Conservation (phyloP, 2,888 invertebrate species). For the Salticus scenicus region DNA sequence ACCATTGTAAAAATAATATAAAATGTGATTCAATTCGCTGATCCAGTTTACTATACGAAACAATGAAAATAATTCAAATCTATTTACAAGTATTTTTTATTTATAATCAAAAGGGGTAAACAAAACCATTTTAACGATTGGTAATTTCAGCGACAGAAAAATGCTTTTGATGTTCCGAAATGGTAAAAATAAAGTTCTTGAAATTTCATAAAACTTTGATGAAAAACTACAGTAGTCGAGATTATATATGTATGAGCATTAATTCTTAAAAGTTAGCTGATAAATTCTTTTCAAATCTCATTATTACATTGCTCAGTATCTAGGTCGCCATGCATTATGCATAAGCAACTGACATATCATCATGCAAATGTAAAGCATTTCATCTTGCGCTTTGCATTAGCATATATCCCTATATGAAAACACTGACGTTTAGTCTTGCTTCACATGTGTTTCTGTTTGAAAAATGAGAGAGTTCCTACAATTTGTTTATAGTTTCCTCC, state of each 20-base stretch:
- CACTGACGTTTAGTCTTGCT: background rate
- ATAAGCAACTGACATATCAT: conserved; percentile 21
- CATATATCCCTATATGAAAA: conserved; percentile 12
- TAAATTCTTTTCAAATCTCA: conserved; percentile 15
- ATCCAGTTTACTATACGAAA: too few relatives aligned
- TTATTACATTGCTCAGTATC: conserved; percentile 6
- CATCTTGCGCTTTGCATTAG: conserved; percentile 6
- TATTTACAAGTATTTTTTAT: background rate
- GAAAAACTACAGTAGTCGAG: background rate
- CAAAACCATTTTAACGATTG: too few relatives aligned
- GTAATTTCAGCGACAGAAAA: background rate
- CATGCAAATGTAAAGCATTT: conserved; percentile 23
- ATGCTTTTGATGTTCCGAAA: background rate
- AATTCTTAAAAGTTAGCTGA: background rate
- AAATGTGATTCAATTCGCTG: too few relatives aligned
- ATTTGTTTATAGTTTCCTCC: conserved; percentile 28
- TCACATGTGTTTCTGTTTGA: background rate
- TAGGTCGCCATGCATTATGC: conserved; percentile 18
- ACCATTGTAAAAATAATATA: too few relatives aligned
- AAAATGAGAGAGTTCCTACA: conserved; percentile 4
- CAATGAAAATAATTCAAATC: background rate
- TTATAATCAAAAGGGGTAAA: background rate
- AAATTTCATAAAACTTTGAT: background rate
- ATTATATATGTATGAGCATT: background rate
- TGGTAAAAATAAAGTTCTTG: background rate